Conservation (phyloP, 2,113 vertebrate species). For the Acinonyx jubatus region DNA sequence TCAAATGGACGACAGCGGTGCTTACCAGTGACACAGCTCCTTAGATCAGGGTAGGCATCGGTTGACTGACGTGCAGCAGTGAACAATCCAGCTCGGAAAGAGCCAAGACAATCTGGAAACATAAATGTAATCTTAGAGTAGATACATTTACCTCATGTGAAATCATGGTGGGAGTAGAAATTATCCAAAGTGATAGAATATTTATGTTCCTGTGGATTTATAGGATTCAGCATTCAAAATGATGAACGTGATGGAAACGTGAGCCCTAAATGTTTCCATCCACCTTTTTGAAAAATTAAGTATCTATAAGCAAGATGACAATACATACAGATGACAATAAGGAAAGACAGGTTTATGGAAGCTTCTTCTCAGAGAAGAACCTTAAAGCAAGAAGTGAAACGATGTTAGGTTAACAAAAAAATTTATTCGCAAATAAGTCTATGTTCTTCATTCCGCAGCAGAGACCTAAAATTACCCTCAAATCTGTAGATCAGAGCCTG, state of each 20-base stretch:
- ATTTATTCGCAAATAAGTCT: background rate
- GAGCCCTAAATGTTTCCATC: background rate
- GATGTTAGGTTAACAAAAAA: background rate
- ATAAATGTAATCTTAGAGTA: background rate
- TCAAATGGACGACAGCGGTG: background rate
- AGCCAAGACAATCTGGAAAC: slow-evolving; percentile 91
- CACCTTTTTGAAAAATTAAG: background rate
- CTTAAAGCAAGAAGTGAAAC: background rate
- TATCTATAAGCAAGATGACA: background rate
- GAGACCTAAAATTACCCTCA: background rate
- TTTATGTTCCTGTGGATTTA: background rate
- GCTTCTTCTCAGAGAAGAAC: background rate
- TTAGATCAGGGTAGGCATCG: slow-evolving; percentile 86
- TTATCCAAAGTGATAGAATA: background rate
- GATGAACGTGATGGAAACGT: background rate
- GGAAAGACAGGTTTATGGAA: background rate
- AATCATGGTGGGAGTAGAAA: slow-evolving; percentile 33
- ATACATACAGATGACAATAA: background rate
- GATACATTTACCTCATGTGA: slow-evolving; percentile 18
- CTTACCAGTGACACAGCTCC: slow-evolving; percentile 93
- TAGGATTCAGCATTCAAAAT: background rate
- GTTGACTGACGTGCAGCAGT: slow-evolving; percentile 72
- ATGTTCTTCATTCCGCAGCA: background rate
- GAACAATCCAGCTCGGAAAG: slow-evolving; percentile 86
- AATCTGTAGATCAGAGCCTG: background rate